Evolutionary conservation across 2,113 vertebrate species (phyloP), one percentile per base, ranked within the genome.

Genomic region (Parotia lawesii): DNA sequence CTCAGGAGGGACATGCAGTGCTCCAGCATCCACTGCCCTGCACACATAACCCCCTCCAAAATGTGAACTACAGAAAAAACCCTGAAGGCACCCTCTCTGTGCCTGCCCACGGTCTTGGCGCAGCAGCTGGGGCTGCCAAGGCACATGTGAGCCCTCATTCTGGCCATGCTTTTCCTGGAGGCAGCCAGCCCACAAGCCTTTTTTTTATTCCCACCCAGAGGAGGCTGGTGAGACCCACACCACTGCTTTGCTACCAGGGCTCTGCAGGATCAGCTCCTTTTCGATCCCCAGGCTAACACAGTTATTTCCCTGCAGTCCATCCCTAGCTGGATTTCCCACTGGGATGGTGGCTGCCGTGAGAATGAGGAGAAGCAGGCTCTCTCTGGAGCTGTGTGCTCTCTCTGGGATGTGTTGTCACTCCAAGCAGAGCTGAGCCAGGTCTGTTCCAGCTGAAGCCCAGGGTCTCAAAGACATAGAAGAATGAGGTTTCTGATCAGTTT

Each of bases 51-150:
- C 37, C 50, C 29, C 60, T 67, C 31, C 40, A 70, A 67, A 85
- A 47, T 0, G 2, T 7, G 56, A 53, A 3, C 47, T 24, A 6
- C 2, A 1, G 35, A 45, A 51, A 74, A 82, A 58, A 22, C 35
- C 47, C 42, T 12, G 54, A 18, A 42, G 42, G 12, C 20, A 6
- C 45, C 54, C 37, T 29, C 37, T 75, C 33, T 24, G 14, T 3
- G 7, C 33, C 44, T n/a, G 48, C 25, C 20, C 3, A 0, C 3
- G 18, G 37, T 3, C 60, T 64, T 19, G 2, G 12, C 1, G 2
- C 42, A n/a, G 86, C 37, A 37, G 40, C 45, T 40, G 6, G 13
- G 38, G 57, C 47, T 86, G 27, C 33, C 5, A 0, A 61, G 73
- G 57, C 23, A 13, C 40, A 6, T 0, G 21, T n/a, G 47, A 40